Conservation (phyloP, 2,797 vertebrate genomes). For the Oreochromis grahami region DNA sequence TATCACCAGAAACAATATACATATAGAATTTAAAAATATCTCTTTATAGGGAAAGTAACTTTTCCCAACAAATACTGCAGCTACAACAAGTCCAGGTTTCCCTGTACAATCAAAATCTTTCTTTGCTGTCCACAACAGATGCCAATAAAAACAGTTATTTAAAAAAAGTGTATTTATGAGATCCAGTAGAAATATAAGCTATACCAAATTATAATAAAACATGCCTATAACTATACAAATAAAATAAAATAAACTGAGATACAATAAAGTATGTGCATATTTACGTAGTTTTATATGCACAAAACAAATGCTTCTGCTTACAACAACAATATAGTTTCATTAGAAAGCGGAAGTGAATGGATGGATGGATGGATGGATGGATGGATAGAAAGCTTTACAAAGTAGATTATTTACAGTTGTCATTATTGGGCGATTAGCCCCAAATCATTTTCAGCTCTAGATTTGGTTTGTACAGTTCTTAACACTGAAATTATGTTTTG, state of each 20-base stretch:
- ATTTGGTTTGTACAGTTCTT: not conserved
- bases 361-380: too few relatives aligned
- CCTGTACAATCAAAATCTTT: not conserved
- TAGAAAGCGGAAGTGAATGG: too few relatives aligned
- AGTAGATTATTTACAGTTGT: not conserved
- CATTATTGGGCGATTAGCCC: not conserved
- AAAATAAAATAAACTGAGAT: not conserved
- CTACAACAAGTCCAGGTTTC: not conserved
- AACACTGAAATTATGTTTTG: not conserved
- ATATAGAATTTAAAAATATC: not conserved
- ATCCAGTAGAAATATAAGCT: not conserved
- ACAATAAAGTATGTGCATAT: not conserved
- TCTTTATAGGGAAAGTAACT: not conserved
- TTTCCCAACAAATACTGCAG: not conserved
- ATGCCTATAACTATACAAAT: not conserved
- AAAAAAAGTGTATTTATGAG: not conserved
- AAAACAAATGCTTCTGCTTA: not conserved
- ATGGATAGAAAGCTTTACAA: not conserved
- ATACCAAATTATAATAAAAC: not conserved
- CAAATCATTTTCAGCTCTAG: not conserved
- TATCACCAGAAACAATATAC: not conserved
- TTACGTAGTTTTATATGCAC: not conserved
- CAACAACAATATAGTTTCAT: not conserved
- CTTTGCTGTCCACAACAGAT: not conserved
- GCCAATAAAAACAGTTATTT: not conserved